A percentile compares a stretch with the other conserved stretches of the same genome.
phyloP scores from a whole-genome alignment of 2,797 vertebrate genomes.

The Acanthis flammea region DNA sequence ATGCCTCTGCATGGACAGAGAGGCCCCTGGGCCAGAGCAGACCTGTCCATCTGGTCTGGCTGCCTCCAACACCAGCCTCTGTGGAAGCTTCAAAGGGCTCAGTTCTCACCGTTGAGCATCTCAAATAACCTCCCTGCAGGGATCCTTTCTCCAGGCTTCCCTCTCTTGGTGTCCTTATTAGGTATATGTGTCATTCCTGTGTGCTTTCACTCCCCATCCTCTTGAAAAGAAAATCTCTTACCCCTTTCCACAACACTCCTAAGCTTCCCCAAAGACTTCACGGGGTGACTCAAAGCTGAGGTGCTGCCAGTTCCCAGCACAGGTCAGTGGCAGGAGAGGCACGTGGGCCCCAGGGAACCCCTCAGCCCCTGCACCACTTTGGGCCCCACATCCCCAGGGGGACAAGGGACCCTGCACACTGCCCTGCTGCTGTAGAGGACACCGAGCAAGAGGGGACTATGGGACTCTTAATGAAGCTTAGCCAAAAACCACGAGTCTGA shows the following conservation, averaged over 20 bases:
- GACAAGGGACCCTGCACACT: not conserved
- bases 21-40: not conserved
- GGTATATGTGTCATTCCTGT: not conserved
- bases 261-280: not conserved
- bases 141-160: not conserved
- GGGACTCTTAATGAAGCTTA: accelerated
- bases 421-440: not conserved
- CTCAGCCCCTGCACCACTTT: accelerated
- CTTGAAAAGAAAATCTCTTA: not conserved
- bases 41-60: slow-evolving; percentile 24
- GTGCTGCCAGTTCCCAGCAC: accelerated
- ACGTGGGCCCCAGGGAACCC: accelerated
- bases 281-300: not conserved
- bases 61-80: not conserved
- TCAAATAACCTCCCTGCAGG: slow-evolving; percentile 25
- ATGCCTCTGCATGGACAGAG: not conserved
- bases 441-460: accelerated
- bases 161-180: not conserved
- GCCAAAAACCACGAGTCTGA: not conserved
- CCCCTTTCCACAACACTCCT: not conserved
- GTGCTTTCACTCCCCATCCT: not conserved
- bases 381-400: not conserved
- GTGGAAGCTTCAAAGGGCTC: slow-evolving; percentile 23
- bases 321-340: not conserved
- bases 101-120: not conserved